These are phyloP conservation scores for Drosophila conformis DNA, from an alignment of 2,888 invertebrate genomes.

Conservation along the genomic window DNA sequence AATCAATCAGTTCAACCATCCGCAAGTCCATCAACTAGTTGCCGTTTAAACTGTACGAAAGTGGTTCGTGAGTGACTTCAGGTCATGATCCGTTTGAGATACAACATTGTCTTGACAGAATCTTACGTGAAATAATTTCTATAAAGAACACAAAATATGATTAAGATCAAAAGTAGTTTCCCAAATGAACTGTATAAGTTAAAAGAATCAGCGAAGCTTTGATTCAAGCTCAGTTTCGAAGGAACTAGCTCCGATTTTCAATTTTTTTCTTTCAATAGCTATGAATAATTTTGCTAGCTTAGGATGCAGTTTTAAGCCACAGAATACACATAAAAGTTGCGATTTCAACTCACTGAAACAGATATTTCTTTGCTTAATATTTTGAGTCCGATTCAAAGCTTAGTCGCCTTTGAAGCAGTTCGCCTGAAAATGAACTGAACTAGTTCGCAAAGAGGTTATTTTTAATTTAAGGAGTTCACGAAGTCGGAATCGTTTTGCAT, in stretches of 20 bases:
- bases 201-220: background rate
- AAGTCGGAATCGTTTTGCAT: slow-evolving; percentile 47
- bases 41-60: background rate
- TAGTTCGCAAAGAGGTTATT: slow-evolving; percentile 5
- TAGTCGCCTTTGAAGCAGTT: background rate
- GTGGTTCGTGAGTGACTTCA: background rate
- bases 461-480: slow-evolving; percentile 5
- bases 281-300: background rate
- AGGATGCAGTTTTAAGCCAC: background rate
- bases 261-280: background rate
- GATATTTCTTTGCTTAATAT: background rate
- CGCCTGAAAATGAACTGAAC: background rate
- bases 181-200: background rate
- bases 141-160: background rate
- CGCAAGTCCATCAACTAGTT: background rate
- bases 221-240: background rate
- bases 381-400: background rate
- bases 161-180: background rate
- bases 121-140: background rate
- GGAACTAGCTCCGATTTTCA: background rate
- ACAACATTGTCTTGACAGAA: background rate
- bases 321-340: background rate
- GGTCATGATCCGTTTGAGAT: background rate
- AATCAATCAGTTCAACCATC: slow-evolving; percentile 1
- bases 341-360: background rate